phyloP scores from a whole-genome alignment of 2,888 invertebrate genomes.

The Trissolcus japonicus region DNA sequence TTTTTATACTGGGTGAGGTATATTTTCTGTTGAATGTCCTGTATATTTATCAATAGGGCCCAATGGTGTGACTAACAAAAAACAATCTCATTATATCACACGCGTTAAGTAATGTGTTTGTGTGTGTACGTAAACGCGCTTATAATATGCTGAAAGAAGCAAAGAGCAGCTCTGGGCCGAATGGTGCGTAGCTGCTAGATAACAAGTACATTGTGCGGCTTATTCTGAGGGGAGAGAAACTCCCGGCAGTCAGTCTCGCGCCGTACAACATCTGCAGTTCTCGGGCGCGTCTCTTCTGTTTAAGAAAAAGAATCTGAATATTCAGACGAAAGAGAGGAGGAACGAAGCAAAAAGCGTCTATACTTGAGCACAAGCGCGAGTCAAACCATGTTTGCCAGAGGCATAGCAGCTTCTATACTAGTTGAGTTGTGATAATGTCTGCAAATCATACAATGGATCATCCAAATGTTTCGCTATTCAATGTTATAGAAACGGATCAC shows the following conservation, averaged over 20 bases:
- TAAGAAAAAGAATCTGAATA: conserved; percentile 26
- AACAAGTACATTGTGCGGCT: conserved; percentile 55
- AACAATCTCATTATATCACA: conserved; percentile 2
- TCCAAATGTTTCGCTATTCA: conserved; percentile 29
- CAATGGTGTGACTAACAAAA: conserved; percentile 11
- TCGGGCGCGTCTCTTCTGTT: conserved; percentile 9
- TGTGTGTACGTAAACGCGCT: conserved; percentile 1
- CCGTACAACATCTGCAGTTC: conserved; percentile 49
- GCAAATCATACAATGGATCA: conserved; percentile 10
- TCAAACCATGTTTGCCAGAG: too few relatives aligned
- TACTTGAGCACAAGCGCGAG: conserved; percentile 5
- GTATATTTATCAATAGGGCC: conserved; percentile 23
- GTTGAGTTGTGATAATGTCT: conserved; percentile 1
- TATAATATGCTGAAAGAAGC: conserved; percentile 48
- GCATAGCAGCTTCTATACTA: conserved; percentile 13
- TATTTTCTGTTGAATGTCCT: too few relatives aligned
- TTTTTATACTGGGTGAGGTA: too few relatives aligned
- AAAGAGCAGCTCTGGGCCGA: conserved; percentile 43
- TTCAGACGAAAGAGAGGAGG: conserved; percentile 4
- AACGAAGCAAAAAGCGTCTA: not conserved
- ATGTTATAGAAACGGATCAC: conserved; percentile 35
- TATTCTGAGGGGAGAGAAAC: conserved; percentile 39
- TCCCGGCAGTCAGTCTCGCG: conserved; percentile 42
- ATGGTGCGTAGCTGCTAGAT: conserved; percentile 52
- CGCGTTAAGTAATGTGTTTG: not conserved